phyloP scores from a whole-genome alignment of 2,797 vertebrate species.

The Pipistrellus kuhlii region DNA sequence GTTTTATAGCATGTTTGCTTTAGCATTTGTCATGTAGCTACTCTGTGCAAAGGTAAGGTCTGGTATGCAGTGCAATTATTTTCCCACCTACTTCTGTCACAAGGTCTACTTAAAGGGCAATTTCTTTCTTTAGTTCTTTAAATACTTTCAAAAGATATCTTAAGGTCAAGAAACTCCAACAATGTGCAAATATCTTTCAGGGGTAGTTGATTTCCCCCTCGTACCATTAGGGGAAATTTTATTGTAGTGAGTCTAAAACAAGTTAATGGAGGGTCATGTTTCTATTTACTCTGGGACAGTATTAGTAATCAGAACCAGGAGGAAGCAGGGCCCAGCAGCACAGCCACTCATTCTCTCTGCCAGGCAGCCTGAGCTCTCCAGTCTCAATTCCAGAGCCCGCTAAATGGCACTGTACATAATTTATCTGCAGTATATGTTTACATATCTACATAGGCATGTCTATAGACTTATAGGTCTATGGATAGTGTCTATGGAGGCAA shows the following conservation, averaged over 20 bases:
- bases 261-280: slow-evolving; percentile 84
- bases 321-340: slow-evolving; percentile 72
- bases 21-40: slow-evolving; percentile 76
- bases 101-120: slow-evolving; percentile 80
- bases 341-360: background rate
- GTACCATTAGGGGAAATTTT: slow-evolving; percentile 85
- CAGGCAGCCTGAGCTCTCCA: slow-evolving; percentile 61
- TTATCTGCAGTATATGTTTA: background rate
- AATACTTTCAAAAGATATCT: slow-evolving; percentile 82
- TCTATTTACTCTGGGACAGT: slow-evolving; percentile 83
- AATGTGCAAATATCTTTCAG: slow-evolving; percentile 85
- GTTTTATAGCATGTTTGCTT: slow-evolving; percentile 81
- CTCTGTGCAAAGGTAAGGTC: slow-evolving; percentile 77
- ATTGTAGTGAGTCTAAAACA: slow-evolving; percentile 80
- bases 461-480: background rate
- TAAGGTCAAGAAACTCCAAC: slow-evolving; percentile 80
- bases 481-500: background rate
- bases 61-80: slow-evolving; percentile 81
- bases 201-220: slow-evolving; percentile 83
- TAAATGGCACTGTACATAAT: slow-evolving; percentile 63
- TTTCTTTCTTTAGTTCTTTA: slow-evolving; percentile 83
- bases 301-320: slow-evolving; percentile 77
- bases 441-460: background rate
- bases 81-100: slow-evolving; percentile 81
- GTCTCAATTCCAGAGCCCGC: slow-evolving; percentile 60